Evolutionary conservation across 23 tunicate genomes (phyloP), one percentile per base, ranked within the genome.

Genomic region (Styela plicata): DNA sequence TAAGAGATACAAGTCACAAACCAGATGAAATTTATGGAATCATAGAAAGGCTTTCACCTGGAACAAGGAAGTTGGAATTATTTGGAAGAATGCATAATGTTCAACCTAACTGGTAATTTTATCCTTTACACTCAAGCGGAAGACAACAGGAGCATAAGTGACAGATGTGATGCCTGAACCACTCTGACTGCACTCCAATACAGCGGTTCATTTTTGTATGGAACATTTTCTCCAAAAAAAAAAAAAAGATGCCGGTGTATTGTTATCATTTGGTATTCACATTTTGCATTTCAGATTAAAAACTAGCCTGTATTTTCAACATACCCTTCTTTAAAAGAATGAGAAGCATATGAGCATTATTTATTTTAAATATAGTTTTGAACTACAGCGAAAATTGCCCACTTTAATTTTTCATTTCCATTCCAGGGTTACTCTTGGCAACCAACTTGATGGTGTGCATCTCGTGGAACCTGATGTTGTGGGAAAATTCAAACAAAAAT

Each of bases 11-110:
- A 18, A 91, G 97, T 70, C 99, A 96, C 74, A 96, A 96, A 79
- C 99, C 99, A 25, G 99, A 96, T 79, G 99, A 96, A 79, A 91
- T 96, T 29, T 96, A 96, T 64, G 99, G 99, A 34, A 90, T 96
- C 0, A 96, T 96, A 62, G 99, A 96, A 78, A 74, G 99, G 21
- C 80, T 96, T 63, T 87, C 99, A 7, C 99, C 99, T 24, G 99
- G 99, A 33, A 90, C 97, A 31, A 84, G 97, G 44, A 96, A 96
- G 61, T 33, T 96, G 81, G 99, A 96, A 74, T 70, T 96, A 29
- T 96, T 96, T 74, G 99, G 99, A 2, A 68, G 99, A 71, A 84
- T 88, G 90, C 99, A 96, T 74, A 96, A 96, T 74, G 73, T 96
- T 5, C 99, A 96, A 74, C 97, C 99, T 19, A 94, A 89, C 74